phyloP scores from a whole-genome alignment of 2,888 invertebrate genomes.

The Epicampocera succincta region DNA sequence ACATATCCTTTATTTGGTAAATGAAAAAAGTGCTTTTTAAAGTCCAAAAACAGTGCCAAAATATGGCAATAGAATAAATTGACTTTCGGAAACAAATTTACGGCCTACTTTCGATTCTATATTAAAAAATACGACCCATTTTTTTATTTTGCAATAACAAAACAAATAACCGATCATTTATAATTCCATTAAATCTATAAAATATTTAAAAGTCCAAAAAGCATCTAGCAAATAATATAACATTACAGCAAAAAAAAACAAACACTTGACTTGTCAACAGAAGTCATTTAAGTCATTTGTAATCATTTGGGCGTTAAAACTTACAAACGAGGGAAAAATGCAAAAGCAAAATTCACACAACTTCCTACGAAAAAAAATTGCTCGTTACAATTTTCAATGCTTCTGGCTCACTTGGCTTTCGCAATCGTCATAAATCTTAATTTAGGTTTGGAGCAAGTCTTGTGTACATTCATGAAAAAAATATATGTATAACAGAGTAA shows the following conservation, averaged over 20 bases:
- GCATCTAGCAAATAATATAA: not conserved
- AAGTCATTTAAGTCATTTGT: conserved; percentile 71
- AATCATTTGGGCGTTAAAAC: conserved; percentile 71
- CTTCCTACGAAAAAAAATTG: not conserved
- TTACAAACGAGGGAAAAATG: conserved; percentile 11
- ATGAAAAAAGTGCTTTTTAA: too few relatives aligned
- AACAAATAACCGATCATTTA: conserved; percentile 5
- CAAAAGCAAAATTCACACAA: conserved; percentile 1
- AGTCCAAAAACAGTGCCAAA: too few relatives aligned
- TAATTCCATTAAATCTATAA: conserved; percentile 31
- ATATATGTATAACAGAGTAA: not conserved
- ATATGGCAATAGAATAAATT: too few relatives aligned
- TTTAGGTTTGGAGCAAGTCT: conserved; percentile 54
- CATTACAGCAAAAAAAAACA: conserved; percentile 6
- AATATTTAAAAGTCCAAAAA: conserved; percentile 48
- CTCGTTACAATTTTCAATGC: conserved; percentile 54
- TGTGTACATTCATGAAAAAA: conserved; percentile 6
- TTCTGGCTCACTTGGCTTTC: conserved; percentile 62
- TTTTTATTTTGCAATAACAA: not conserved
- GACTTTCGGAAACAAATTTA: too few relatives aligned
- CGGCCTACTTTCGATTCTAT: too few relatives aligned
- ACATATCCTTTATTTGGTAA: too few relatives aligned
- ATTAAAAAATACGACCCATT: too few relatives aligned
- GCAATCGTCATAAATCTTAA: conserved; percentile 69
- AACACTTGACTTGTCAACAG: conserved; percentile 68